Evolutionary conservation across 92 coral and sea anemone genomes (phyloP).

Genomic region (Blastomussa wellsi): DNA sequence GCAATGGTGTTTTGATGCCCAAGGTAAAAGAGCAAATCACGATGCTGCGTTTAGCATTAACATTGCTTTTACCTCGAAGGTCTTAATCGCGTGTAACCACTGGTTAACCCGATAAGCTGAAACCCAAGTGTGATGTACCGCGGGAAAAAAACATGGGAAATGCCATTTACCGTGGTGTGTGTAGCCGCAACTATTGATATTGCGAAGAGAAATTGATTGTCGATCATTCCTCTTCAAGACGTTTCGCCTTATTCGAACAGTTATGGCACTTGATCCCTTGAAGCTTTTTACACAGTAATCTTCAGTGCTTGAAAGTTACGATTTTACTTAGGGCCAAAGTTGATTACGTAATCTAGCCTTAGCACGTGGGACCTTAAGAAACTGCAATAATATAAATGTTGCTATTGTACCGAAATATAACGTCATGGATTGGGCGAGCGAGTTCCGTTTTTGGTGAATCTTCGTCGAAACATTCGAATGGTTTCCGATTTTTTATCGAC

Average conservation of each 20-base stretch:
- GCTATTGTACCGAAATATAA: background rate
- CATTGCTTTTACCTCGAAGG: too few relatives aligned
- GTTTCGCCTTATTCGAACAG: background rate
- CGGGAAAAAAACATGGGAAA: too few relatives aligned
- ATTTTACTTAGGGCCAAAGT: too few relatives aligned
- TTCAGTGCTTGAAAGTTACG: background rate
- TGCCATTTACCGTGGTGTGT: too few relatives aligned
- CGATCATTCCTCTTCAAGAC: background rate
- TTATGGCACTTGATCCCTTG: background rate
- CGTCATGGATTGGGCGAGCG: background rate
- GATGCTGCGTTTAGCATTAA: too few relatives aligned
- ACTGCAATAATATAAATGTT: background rate
- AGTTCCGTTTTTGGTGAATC: constrained; percentile 1
- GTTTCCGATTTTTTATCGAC: constrained; percentile 7
- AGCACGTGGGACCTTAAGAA: background rate
- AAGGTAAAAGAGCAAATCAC: too few relatives aligned
- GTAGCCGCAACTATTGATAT: too few relatives aligned
- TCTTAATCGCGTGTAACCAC: too few relatives aligned
- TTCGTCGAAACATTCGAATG: background rate
- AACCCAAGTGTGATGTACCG: too few relatives aligned
- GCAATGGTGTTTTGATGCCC: too few relatives aligned
- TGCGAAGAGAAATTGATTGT: background rate
- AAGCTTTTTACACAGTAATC: background rate
- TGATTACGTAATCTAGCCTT: background rate
- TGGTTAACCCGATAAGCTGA: too few relatives aligned